Base-by-base conservation (phyloP, 2,797 vertebrate genomes). In the Phylloscopus collybita region DNA sequence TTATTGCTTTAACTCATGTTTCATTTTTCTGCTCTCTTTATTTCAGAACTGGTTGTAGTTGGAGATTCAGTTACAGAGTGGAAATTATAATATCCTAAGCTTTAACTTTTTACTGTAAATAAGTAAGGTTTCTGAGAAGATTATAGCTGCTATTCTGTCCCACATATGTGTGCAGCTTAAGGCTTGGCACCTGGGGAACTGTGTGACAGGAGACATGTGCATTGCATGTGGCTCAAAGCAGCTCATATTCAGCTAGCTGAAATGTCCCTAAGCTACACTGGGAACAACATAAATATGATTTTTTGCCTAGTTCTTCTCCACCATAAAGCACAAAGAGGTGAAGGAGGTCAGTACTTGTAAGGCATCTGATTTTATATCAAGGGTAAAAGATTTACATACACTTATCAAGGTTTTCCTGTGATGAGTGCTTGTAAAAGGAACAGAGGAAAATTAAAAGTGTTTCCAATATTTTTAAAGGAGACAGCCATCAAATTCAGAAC, bases 151-250 rank as follows among this genome's bases (percentile, higher is more conserved):
- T 71, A 2, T 27, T 32, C 29, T 69, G 45, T 42, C 36, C 21
- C 76, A 44, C 8, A 27, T 1, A 0, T 23, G 11, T 27, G 32
- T 10, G 21, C 22, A 70, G 8, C 5, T 36, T 51, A 32, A 56
- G 25, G 17, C 27, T 79, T 42, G 69, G 26, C 27, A 67, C 9
- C 21, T 45, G 36, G 18, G 22, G 16, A 85, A n/a, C 4, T 19
- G 3, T 45, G 11, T 20, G n/a, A 44, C 51, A 59, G 60, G 11
- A 72, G 3, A 49, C 0, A 3, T 1, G 12, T 8, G 49, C 30
- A 18, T 11, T 42, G 32, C 0, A 1, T 2, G 10, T 69, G 14
- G 27, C 19, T 79, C 71, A 34, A 82, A 69, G 22, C 10, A 91
- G 13, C 27, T 50, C 19, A 6, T 9, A 84, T 9, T 25, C 71